A percentile compares a stretch with the other conserved stretches of the same genome.
phyloP scores from a whole-genome alignment of 1,140 invertebrate genomes.

The Aplysia californica region DNA sequence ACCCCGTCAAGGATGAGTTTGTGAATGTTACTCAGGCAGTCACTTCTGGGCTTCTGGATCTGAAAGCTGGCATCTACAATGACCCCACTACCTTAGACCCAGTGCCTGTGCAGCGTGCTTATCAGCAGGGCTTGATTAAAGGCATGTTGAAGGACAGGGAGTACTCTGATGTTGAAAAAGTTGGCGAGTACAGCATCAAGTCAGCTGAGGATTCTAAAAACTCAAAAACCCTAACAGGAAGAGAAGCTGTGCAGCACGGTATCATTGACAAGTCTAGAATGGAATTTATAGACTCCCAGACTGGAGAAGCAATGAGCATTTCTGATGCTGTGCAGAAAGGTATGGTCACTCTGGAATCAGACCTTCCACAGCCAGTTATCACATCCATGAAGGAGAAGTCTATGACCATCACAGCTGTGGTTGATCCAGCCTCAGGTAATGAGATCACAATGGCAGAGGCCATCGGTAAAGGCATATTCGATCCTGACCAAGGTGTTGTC shows the following conservation, averaged over 20 bases:
- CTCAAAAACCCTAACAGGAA: constrained; percentile 78
- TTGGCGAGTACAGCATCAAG: constrained; percentile 29
- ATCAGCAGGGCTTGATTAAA: constrained; percentile 78
- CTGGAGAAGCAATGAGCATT: constrained; percentile 82
- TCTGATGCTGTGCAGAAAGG: constrained; percentile 78
- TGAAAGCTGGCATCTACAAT: constrained; percentile 84
- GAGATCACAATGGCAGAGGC: constrained; percentile 84
- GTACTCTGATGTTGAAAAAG: neutral
- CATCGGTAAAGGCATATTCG: constrained; percentile 75
- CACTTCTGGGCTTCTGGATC: constrained; percentile 80
- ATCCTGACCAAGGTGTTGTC: constrained; percentile 58
- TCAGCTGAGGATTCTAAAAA: constrained; percentile 51
- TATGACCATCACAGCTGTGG: constrained; percentile 72
- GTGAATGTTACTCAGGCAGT: constrained; percentile 81
- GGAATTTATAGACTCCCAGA: constrained; percentile 76
- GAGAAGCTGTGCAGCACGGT: constrained; percentile 81
- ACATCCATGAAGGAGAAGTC: constrained; percentile 87
- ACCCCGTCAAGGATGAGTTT: constrained; percentile 82
- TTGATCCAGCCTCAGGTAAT: constrained; percentile 72
- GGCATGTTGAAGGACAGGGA: constrained; percentile 1
- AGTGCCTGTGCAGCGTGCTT: constrained; percentile 79
- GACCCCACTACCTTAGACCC: constrained; percentile 78
- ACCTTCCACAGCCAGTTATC: constrained; percentile 71
- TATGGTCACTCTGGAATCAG: constrained; percentile 38
- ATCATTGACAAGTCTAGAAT: constrained; percentile 71